A percentile compares a stretch with the other conserved stretches of the same genome.
Conservation (phyloP, 1,140 invertebrate genomes). For the Drosophila willistoni region DNA sequence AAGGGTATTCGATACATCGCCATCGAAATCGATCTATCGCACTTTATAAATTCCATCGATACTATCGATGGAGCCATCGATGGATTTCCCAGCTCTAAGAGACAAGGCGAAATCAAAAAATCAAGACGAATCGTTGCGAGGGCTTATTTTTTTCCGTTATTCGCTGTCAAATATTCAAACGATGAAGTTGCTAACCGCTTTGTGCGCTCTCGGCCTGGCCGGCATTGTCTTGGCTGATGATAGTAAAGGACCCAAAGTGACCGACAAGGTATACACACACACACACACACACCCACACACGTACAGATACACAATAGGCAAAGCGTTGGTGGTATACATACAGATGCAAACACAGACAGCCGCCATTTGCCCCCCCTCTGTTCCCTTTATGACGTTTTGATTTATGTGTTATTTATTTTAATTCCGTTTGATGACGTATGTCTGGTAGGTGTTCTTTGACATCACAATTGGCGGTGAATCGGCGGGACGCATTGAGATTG, state of each 20-base stretch:
- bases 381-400: conserved; percentile 11
- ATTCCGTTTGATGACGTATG: conserved; percentile 45
- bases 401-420: conserved; percentile 33
- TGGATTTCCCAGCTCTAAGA: no score
- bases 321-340: conserved; percentile 40
- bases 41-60: no score
- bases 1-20: no score
- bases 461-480: conserved; percentile 93
- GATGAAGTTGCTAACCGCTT: conserved; percentile 72
- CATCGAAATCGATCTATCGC: no score
- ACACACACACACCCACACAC: background rate
- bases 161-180: conserved; percentile 18
- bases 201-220: conserved; percentile 64
- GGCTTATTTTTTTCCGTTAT: conserved; percentile 2
- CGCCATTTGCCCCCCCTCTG: conserved; percentile 49
- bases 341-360: conserved; percentile 31
- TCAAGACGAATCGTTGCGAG: no score
- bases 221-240: conserved; percentile 74
- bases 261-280: conserved; percentile 86
- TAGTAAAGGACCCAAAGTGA: conserved; percentile 89
- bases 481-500: conserved; percentile 94
- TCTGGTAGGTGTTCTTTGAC: conserved; percentile 94
- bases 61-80: no score
- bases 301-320: conserved; percentile 22
- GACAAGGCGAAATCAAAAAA: no score